These are phyloP conservation scores for Nephrotoma guestfalica DNA, from an alignment of 2,888 invertebrate species.

Conservation along the genomic window DNA sequence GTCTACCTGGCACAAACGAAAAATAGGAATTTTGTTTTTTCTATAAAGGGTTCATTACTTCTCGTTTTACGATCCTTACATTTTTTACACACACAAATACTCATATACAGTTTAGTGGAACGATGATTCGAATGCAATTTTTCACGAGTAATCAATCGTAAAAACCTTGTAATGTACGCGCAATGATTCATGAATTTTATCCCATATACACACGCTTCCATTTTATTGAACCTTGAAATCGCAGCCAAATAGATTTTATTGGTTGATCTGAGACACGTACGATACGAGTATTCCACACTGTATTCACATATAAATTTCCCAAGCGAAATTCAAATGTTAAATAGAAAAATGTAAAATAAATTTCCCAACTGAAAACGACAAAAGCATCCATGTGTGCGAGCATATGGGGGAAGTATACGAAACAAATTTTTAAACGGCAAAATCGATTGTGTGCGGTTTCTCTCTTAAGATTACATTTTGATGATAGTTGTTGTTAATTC, in stretches of 20 bases:
- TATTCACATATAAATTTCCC: not conserved
- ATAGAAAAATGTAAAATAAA: not conserved
- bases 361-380: not conserved
- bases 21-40: not conserved
- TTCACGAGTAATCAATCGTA: not conserved
- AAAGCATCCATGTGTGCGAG: not conserved
- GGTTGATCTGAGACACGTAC: not conserved
- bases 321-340: not conserved
- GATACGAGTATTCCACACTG: not conserved
- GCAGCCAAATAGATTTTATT: not conserved
- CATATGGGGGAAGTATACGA: not conserved
- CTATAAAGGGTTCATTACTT: not conserved
- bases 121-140: not conserved
- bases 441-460: not conserved
- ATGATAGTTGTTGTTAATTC: not conserved
- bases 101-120: not conserved
- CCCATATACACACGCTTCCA: too few relatives aligned
- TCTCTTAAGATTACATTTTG: not conserved
- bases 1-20: not conserved
- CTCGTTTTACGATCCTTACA: not conserved
- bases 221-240: not conserved
- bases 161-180: not conserved
- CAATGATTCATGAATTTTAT: too few relatives aligned
- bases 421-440: not conserved
- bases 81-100: not conserved